Evolutionary conservation across 2,113 vertebrate genomes (phyloP).

Genomic region (Nannospalax galili): DNA sequence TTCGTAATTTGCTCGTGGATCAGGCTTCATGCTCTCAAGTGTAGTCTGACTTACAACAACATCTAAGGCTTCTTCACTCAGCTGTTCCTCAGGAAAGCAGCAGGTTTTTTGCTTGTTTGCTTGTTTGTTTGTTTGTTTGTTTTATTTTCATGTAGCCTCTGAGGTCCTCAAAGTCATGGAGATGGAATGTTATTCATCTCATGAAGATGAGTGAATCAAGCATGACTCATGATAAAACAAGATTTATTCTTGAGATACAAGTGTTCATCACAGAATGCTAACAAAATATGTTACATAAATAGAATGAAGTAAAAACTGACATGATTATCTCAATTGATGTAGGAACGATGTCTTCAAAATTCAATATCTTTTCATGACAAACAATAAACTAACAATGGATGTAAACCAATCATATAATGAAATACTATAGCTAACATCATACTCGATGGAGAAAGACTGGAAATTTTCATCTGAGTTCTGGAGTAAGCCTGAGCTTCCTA

Average conservation of each 20-base stretch:
- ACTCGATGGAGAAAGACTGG: no score
- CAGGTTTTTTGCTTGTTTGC: no score
- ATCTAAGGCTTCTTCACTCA: slow-evolving; percentile 74
- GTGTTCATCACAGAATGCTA: not conserved
- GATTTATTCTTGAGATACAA: not conserved
- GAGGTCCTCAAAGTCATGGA: slow-evolving; percentile 69
- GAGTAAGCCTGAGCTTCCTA: no score
- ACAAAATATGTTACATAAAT: not conserved
- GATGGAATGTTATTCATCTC: not conserved
- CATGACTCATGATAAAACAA: not conserved
- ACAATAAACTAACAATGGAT: no score
- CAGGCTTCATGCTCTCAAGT: slow-evolving; percentile 75
- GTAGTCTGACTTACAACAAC: slow-evolving; percentile 70
- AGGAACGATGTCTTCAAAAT: not conserved
- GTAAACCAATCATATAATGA: no score
- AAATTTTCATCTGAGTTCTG: no score
- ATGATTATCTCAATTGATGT: not conserved
- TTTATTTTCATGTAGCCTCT: slow-evolving; percentile 55
- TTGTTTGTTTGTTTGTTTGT: no score
- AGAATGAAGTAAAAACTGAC: not conserved
- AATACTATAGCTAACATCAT: no score
- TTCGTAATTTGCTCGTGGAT: slow-evolving; percentile 75
- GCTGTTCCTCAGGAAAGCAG: slow-evolving; percentile 74
- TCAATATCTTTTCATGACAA: not conserved
- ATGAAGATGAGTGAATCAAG: not conserved